These are phyloP conservation scores for Spongilla lacustris DNA, from an alignment of 37 sponge, comb jelly and placozoan species.

Conservation along the genomic window DNA sequence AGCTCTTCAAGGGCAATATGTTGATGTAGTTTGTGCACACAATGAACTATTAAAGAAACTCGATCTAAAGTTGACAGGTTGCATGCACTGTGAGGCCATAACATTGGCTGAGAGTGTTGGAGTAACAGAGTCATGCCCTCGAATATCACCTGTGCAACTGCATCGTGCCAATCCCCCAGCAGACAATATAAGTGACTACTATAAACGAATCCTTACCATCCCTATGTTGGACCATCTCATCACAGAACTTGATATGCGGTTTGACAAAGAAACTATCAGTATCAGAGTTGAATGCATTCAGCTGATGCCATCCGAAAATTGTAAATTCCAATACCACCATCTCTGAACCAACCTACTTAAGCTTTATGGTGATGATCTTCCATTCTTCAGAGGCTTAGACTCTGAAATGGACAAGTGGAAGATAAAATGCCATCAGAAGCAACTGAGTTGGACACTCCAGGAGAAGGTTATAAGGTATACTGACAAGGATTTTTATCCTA, in stretches of 20 bases:
- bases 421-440: conserved; percentile 18
- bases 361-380: conserved; percentile 42
- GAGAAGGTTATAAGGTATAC: conserved; percentile 32
- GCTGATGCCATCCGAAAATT: conserved; percentile 33
- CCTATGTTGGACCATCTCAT: conserved; percentile 44
- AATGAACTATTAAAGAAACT: conserved; percentile 31
- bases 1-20: conserved; percentile 55
- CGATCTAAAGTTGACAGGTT: conserved; percentile 29
- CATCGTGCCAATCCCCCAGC: conserved; percentile 45
- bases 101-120: conserved; percentile 10
- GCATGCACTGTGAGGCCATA: conserved; percentile 35
- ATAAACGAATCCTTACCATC: conserved; percentile 41
- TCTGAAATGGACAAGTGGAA: conserved; percentile 50
- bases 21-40: conserved; percentile 63
- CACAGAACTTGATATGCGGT: conserved; percentile 41
- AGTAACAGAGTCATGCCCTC: conserved; percentile 34
- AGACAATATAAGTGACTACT: conserved; percentile 13
- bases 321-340: neutral
- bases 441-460: conserved; percentile 18
- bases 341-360: conserved; percentile 11
- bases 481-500: conserved; percentile 50
- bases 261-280: conserved; percentile 22
- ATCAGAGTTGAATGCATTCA: conserved; percentile 46
- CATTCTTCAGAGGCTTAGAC: conserved; percentile 38
- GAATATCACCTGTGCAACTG: conserved; percentile 31